phyloP scores from a whole-genome alignment of 2,888 invertebrate species.

The Calameuta idolon region DNA sequence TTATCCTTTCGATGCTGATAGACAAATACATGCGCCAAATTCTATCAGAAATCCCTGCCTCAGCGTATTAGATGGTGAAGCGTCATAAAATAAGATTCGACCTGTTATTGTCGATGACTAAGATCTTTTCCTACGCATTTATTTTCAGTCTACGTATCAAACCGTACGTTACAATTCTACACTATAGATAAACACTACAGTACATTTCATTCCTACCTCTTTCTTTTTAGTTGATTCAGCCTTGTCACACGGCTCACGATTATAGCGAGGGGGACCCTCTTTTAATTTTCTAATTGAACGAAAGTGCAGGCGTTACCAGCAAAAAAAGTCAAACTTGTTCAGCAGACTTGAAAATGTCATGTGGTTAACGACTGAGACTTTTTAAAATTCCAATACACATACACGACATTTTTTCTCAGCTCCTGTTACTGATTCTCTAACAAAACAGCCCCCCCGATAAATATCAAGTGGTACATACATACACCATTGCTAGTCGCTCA shows the following conservation, averaged over 20 bases:
- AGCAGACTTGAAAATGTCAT: not conserved
- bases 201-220: not conserved
- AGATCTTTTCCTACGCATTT: not conserved
- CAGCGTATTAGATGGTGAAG: not conserved
- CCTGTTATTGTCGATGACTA: not conserved
- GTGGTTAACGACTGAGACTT: not conserved
- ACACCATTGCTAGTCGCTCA: not conserved
- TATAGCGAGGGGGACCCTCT: not conserved
- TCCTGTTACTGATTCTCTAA: not conserved
- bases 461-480: not conserved
- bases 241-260: not conserved
- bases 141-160: not conserved
- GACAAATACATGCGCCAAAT: not conserved
- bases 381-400: not conserved
- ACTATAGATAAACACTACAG: not conserved
- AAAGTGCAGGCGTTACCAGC: not conserved
- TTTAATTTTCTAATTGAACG: constrained; percentile 1
- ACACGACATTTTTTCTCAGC: not conserved
- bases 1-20: not conserved
- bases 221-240: constrained; percentile 7
- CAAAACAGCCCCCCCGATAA: not conserved
- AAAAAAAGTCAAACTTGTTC: not conserved
- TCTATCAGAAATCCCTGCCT: not conserved
- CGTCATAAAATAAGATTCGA: not conserved
- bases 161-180: not conserved